phyloP scores from a whole-genome alignment of 2,113 vertebrate genomes.

The Apteryx owenii region DNA sequence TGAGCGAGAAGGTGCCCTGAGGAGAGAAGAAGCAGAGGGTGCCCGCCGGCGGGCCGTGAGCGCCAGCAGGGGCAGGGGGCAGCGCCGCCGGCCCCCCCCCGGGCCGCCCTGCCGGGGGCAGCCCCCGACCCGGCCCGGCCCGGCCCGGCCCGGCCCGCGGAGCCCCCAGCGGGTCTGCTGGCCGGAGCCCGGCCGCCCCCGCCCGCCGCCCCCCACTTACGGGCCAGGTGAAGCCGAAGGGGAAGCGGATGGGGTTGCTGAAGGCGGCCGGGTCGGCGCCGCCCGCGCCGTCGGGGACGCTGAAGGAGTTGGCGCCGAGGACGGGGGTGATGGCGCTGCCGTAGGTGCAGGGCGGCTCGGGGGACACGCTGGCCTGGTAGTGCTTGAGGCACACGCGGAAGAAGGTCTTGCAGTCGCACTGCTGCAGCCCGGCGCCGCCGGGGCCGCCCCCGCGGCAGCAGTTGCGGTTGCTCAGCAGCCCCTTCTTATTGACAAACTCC shows the following conservation, averaged over 20 bases:
- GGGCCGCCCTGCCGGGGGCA: background rate
- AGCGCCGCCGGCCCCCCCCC: background rate
- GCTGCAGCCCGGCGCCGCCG: constrained; percentile 80
- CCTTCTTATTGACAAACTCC: constrained; percentile 98
- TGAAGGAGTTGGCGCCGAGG: constrained; percentile 95
- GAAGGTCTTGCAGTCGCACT: constrained; percentile 97
- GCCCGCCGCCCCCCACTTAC: constrained; percentile 78
- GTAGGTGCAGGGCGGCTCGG: constrained; percentile 97
- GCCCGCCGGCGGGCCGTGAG: background rate
- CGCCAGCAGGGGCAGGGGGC: background rate
- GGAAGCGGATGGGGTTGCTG: constrained; percentile 93
- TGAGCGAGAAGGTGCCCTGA: constrained; percentile 98
- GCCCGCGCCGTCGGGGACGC: constrained; percentile 86
- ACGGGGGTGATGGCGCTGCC: constrained; percentile 95
- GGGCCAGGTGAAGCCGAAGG: constrained; percentile 97
- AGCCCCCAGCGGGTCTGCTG: background rate
- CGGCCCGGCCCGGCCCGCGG: background rate
- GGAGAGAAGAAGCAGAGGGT: constrained; percentile 30
- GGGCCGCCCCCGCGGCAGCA: constrained; percentile 87
- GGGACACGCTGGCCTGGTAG: constrained; percentile 95
- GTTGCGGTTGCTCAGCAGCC: constrained; percentile 87
- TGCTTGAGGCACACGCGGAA: constrained; percentile 98
- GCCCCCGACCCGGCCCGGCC: background rate
- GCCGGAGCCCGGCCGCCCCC: background rate
- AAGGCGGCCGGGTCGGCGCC: constrained; percentile 84